Evolutionary conservation across 2,797 vertebrate genomes (phyloP), one percentile per base, ranked within the genome.

Genomic region (Lepilemur ruficaudatus): DNA sequence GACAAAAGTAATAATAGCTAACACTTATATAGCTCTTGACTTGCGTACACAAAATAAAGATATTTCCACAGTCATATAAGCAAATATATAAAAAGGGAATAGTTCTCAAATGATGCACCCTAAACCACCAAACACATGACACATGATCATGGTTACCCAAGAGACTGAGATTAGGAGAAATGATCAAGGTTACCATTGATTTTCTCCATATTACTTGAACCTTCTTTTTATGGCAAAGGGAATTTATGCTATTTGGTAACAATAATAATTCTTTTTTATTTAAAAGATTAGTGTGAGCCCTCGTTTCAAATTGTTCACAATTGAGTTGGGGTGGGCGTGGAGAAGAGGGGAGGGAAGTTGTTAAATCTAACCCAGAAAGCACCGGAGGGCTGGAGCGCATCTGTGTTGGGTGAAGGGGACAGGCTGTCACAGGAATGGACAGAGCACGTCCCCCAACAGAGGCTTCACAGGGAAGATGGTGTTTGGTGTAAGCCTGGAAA

Each of bases 191-290:
- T 18, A 90, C 52, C 85, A 67, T n/a, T 35, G 59, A 72, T 43
- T 80, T 43, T 89, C 35, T 93, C 59, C 18, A 4, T n/a, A 23
- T 55, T 50, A 11, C 15, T 80, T 75, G 46, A 63, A 75, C 13
- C 52, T 91, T 95, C 43, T 52, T 89, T n/a, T 72, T 41, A 80
- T 43, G 18, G 38, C 38, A 46, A 95, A 75, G 30, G 48, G 55
- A 73, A 95, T 43, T 69, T 89, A 61, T 52, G 1, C 83, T 79
- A 90, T 63, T 79, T 48, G 35, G 23, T 73, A 82, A 91, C 18
- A 81, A 73, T 82, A 65, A 72, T n/a, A 65, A 59, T 25, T 14
- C 43, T 81, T 91, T 87, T 93, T 61, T 52, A 72, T 75, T 82
- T 75, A 67, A 78, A 80, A 61, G 65, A 57, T 89, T 70, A 80